A percentile compares a stretch with the other conserved stretches of the same genome.
phyloP scores from a whole-genome alignment of 2,113 vertebrate genomes.

The Dipodomys merriami region DNA sequence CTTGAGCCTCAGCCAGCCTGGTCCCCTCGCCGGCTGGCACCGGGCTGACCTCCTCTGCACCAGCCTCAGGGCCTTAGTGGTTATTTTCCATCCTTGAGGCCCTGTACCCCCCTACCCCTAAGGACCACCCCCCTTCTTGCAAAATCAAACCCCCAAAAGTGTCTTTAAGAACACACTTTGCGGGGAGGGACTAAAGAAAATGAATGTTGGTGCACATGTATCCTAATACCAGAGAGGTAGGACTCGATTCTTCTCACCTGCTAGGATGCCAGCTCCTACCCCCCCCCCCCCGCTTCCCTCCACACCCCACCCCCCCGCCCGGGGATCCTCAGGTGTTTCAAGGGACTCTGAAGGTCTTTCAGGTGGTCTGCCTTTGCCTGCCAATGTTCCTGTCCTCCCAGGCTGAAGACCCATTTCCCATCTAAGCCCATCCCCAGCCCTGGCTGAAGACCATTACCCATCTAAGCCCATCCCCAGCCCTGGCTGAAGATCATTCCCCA shows the following conservation, averaged over 20 bases:
- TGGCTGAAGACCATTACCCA: no score
- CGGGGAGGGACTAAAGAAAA: not conserved
- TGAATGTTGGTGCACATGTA: fast-evolving
- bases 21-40: slow-evolving; percentile 77
- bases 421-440: not conserved
- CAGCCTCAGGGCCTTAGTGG: slow-evolving; percentile 21
- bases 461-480: not conserved
- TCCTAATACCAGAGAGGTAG: fast-evolving
- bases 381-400: not conserved
- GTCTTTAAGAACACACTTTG: no score
- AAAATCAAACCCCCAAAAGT: not conserved
- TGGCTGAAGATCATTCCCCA: no score
- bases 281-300: not conserved
- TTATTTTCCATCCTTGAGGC: not conserved
- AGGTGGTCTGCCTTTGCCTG: not conserved
- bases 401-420: no score
- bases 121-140: not conserved
- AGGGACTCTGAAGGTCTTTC: not conserved
- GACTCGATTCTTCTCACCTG: not conserved
- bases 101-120: fast-evolving
- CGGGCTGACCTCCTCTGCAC: slow-evolving; percentile 25
- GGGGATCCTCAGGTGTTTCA: not conserved
- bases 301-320: not conserved
- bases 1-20: slow-evolving; percentile 62
- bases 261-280: not conserved